These are phyloP conservation scores for Chaetodon trifasciatus DNA, from an alignment of 2,797 vertebrate genomes.

Conservation along the genomic window DNA sequence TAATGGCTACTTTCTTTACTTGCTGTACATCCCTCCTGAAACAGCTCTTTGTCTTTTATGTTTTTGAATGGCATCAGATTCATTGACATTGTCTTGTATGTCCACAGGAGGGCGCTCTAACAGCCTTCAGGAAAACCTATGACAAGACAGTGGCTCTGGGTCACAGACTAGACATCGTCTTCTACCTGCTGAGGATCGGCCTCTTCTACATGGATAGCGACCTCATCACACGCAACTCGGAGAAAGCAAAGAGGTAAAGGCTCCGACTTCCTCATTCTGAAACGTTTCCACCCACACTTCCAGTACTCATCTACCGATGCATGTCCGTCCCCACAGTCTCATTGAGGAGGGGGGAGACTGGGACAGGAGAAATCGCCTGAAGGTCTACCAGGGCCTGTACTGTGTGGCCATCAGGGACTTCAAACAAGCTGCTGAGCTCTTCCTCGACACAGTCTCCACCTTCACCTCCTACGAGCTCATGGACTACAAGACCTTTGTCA, in stretches of 20 bases:
- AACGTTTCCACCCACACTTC: fast-evolving
- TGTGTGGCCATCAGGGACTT: constrained; percentile 98
- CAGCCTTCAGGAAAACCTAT: constrained; percentile 96
- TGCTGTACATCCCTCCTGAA: background rate
- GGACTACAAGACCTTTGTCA: constrained; percentile 99
- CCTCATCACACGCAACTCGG: constrained; percentile 98
- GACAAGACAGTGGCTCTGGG: constrained; percentile 98
- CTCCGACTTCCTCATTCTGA: background rate
- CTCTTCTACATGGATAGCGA: constrained; percentile 99
- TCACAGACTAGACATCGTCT: constrained; percentile 96
- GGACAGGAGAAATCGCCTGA: constrained; percentile 97
- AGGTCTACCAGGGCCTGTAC: constrained; percentile 98
- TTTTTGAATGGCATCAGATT: background rate
- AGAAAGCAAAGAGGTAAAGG: constrained; percentile 96
- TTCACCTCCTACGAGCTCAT: constrained; percentile 99
- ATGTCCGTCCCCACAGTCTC: constrained; percentile 82
- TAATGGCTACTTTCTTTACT: background rate
- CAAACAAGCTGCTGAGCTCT: constrained; percentile 97
- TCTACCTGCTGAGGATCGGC: constrained; percentile 96
- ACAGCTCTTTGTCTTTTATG: too few species aligned
- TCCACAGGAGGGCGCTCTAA: constrained; percentile 93
- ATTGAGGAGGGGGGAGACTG: constrained; percentile 99
- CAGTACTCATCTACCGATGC: background rate
- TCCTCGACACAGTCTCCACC: constrained; percentile 97
- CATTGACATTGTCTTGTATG: background rate